Evolutionary conservation across 2,888 invertebrate species (phyloP).

Genomic region (Mimumesa dahlbomi): DNA sequence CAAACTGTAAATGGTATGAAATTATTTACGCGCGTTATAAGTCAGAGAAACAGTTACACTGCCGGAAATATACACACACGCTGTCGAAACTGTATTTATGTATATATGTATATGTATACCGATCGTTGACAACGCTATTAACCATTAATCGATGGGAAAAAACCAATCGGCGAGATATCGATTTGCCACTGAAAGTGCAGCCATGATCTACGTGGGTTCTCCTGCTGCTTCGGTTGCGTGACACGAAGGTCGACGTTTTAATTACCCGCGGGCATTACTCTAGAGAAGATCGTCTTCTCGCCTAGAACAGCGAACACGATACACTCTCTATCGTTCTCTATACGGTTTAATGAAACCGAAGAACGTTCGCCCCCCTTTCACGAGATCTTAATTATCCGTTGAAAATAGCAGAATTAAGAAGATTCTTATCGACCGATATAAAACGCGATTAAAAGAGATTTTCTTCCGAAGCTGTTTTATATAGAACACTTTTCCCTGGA

Average conservation of each 20-base stretch:
- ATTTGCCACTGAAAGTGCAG: background rate
- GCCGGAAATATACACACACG: no score
- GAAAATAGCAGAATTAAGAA: no score
- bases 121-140: no score
- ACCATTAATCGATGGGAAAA: background rate
- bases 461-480: no score
- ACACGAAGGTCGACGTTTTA: constrained; percentile 42
- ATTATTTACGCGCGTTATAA: no score
- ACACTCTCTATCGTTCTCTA: constrained; percentile 5
- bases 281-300: no score
- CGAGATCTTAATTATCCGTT: constrained; percentile 29
- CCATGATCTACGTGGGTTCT: background rate
- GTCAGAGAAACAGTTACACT: no score
- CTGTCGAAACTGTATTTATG: background rate
- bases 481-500: no score
- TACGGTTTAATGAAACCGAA: constrained; percentile 31
- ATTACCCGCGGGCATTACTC: constrained; percentile 36
- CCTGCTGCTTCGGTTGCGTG: constrained; percentile 23
- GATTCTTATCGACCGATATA: no score
- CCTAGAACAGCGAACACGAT: constrained; percentile 31
- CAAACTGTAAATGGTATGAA: no score
- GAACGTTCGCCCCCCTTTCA: constrained; percentile 13
- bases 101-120: no score
- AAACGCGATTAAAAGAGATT: no score
- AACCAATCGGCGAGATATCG: background rate